Evolutionary conservation across 2,113 vertebrate genomes (phyloP), one percentile per base, ranked within the genome.

Genomic region (Xenus cinereus): DNA sequence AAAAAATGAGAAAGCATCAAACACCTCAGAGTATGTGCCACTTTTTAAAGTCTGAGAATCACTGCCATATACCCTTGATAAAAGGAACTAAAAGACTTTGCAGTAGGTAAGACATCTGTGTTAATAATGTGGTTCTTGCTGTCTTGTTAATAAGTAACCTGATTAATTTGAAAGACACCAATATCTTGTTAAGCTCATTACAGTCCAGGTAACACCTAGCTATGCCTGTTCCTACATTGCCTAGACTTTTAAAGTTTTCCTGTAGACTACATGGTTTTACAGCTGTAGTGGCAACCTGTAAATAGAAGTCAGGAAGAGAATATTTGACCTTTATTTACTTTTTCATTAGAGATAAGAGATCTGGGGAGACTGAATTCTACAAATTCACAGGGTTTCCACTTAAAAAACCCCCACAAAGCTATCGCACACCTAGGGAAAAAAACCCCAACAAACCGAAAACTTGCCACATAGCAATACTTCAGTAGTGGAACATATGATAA

Each of bases 401-500:
- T 10, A 32, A 66, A 59, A 39, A 45, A 21, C 1, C 6, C 16
- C 26, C 11, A 41, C 64, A 37, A 77, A 73, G 32, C 16, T 20
- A 6, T 2, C 23, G 30, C 13, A 48, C 41, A n/a, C 50, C 16
- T 39, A 17, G 15, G 24, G 12, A 12, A 8, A 21, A 17, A 11
- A 30, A 26, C 6, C 18, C 26, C 28, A 22, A 5, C 12, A 4
- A 5, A 57, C 10, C 19, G n/a, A 10, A 10, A 56, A 18, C 35
- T 6, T 43, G 54, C 15, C 69, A 56, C 28, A 10, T 1, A 39
- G 26, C 15, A 5, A 22, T 5, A 54, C 28, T 53, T 48, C 72
- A 72, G 68, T 0, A n/a, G 16, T 1, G 33, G 7, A 33, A 46
- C 20, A 5, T 0, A n/a, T 0, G 1, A 27, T 1, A 62, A 9